A percentile compares a stretch with the other conserved stretches of the same genome.
These are phyloP conservation scores for Drosophila varians DNA, from an alignment of 1,140 invertebrate species.

Conservation along the genomic window DNA sequence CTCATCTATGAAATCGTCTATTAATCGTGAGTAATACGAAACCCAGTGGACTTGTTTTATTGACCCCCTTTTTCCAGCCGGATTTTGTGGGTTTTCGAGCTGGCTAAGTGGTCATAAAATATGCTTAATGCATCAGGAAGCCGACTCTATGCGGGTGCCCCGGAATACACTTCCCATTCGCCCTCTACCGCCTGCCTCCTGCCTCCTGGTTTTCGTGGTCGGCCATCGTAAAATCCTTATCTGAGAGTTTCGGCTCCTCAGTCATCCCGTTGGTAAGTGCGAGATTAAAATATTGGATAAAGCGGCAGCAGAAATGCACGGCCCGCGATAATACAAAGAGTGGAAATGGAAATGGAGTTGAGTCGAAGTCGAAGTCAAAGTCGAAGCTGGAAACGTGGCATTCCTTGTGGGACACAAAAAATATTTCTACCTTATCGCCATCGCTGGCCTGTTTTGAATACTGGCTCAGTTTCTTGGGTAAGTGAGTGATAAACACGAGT, in stretches of 20 bases:
- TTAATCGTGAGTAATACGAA: slow-evolving; percentile 24
- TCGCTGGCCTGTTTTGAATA: slow-evolving; percentile 71
- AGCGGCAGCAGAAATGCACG: slow-evolving; percentile 64
- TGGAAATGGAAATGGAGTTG: slow-evolving; percentile 57
- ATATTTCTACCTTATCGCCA: slow-evolving; percentile 64
- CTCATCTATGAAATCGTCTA: slow-evolving; percentile 7
- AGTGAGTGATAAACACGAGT: slow-evolving; percentile 82
- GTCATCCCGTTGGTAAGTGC: slow-evolving; percentile 72
- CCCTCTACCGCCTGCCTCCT: too few species aligned
- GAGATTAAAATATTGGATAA: slow-evolving; percentile 82
- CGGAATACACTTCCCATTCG: slow-evolving; percentile 16
- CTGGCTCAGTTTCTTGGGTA: slow-evolving; percentile 27
- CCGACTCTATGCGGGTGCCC: slow-evolving; percentile 64
- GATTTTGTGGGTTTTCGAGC: slow-evolving; percentile 10
- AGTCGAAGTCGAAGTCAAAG: too few species aligned
- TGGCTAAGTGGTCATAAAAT: slow-evolving; percentile 78
- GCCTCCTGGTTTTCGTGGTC: too few species aligned
- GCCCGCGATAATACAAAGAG: slow-evolving; percentile 45
- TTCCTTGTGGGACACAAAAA: slow-evolving; percentile 9
- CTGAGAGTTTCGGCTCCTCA: slow-evolving; percentile 35
- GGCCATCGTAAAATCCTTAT: slow-evolving; percentile 66
- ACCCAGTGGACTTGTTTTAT: slow-evolving; percentile 45
- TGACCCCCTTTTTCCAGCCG: slow-evolving; percentile 48
- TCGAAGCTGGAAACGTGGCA: slow-evolving; percentile 56
- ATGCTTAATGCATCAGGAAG: slow-evolving; percentile 81